Conservation (phyloP, 2,797 vertebrate species). For the Falco peregrinus region DNA sequence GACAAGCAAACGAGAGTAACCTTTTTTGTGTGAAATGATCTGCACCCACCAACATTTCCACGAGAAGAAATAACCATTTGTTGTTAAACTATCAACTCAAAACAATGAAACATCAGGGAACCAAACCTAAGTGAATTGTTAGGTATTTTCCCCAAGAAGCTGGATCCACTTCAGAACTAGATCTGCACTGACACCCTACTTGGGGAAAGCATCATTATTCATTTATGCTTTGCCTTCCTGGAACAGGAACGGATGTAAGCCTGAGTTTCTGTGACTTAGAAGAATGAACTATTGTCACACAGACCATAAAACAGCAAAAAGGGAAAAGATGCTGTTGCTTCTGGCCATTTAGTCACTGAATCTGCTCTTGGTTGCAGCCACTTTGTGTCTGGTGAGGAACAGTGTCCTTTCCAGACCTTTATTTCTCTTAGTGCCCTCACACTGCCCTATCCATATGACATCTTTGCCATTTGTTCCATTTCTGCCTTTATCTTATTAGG, state of each 20-base stretch:
- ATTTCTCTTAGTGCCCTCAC: background rate
- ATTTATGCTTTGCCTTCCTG: slow-evolving; percentile 35
- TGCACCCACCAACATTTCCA: background rate
- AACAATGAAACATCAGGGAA: background rate
- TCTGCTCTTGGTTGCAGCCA: background rate
- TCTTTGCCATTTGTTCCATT: background rate
- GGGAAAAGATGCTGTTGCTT: background rate
- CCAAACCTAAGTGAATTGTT: background rate
- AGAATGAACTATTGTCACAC: slow-evolving; percentile 15
- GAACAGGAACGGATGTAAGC: background rate
- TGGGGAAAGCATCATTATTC: slow-evolving; percentile 43
- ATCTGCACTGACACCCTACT: background rate
- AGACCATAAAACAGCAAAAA: background rate
- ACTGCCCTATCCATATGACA: background rate
- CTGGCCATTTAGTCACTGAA: background rate
- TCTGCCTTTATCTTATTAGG: background rate
- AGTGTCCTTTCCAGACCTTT: background rate
- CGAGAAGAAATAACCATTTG: slow-evolving; percentile 5
- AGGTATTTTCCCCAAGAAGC: background rate
- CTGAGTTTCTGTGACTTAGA: slow-evolving; percentile 16
- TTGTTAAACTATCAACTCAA: background rate
- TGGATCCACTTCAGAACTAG: slow-evolving; percentile 7
- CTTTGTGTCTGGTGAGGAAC: background rate
- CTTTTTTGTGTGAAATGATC: background rate
- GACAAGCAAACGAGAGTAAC: background rate